Evolutionary conservation across 2,888 invertebrate genomes (phyloP), one percentile per base, ranked within the genome.

Genomic region (Ormia ochracea): DNA sequence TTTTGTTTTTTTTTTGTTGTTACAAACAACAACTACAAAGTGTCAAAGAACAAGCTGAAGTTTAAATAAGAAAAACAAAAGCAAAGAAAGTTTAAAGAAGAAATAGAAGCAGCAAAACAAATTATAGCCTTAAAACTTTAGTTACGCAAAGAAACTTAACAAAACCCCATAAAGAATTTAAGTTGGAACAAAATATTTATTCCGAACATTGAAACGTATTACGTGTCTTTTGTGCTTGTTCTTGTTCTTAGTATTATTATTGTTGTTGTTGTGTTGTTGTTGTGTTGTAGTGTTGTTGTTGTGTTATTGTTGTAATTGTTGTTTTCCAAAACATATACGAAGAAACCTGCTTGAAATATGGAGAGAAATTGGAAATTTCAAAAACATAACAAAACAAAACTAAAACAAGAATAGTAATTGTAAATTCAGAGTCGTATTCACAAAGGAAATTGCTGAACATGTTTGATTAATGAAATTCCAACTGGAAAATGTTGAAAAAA

Each of bases 41-140:
- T 79, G 78, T 79, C 78, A 74, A 74, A 74, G 48, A 69, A 74
- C 63, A 69, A 76, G 69, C 48, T 48, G 41, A 76, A 76, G 76
- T 76, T 76, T 76, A 69, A 76, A 76, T 36, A 77, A 58, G 31
- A 78, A 74, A 56, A 78, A 68, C 38, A 38, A 75, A 17, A 33
- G 26, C 45, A 59, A 58, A 28, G 43, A 52, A 66, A 58, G 10
- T 63, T 45, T 45, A 63, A 54, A 56, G 31, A 23, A 52, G 76
- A 26, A 73, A 45, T 41, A 45, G 36, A 45, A 61, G 54, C 36
- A 52, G 61, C 36, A 76, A 69, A 56, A 78, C 72, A 78, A 78
- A 76, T 76, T 78, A 78, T 72, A 66, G 72, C 65, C 72, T 66
- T 58, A 70, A 77, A 70, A 78, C 52, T 69, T 72, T 41, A 69